These are phyloP conservation scores for Hoplodrina blanda DNA, from an alignment of 2,888 invertebrate species.

Conservation along the genomic window DNA sequence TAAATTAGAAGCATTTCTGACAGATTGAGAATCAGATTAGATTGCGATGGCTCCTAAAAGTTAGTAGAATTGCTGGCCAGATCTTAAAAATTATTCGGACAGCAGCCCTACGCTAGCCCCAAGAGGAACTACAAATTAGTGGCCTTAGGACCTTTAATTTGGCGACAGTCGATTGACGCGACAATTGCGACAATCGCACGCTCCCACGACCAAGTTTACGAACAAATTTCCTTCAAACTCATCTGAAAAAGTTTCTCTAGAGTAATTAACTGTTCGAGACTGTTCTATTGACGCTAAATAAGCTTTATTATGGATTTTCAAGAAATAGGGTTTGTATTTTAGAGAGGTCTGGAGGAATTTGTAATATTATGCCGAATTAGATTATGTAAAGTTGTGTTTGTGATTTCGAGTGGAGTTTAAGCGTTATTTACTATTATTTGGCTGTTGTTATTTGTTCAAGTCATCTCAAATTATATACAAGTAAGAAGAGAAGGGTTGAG, in stretches of 20 bases:
- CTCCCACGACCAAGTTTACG: conserved; percentile 39
- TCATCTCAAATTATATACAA: not conserved
- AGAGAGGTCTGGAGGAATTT: conserved; percentile 14
- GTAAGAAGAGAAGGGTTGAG: too few species aligned
- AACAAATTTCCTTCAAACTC: conserved; percentile 42
- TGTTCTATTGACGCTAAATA: conserved; percentile 40
- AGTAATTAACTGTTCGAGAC: conserved; percentile 49
- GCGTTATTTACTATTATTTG: conserved; percentile 8
- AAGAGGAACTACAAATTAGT: conserved; percentile 63
- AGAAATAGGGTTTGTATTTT: conserved; percentile 27
- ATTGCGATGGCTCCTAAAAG: too few species aligned
- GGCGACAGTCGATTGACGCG: conserved; percentile 56
- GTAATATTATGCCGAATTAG: conserved; percentile 33
- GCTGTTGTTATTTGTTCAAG: conserved; percentile 1
- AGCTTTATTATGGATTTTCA: conserved; percentile 34
- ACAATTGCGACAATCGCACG: conserved; percentile 54
- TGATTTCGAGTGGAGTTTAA: conserved; percentile 22
- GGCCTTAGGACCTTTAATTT: conserved; percentile 60
- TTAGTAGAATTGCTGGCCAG: too few species aligned
- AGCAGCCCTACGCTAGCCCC: conserved; percentile 46
- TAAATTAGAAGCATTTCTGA: too few species aligned
- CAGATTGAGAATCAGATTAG: too few species aligned
- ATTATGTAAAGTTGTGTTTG: conserved; percentile 40
- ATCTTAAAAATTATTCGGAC: not conserved
- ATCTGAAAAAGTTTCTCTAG: conserved; percentile 50